Evolutionary conservation across 2,113 vertebrate genomes (phyloP), one percentile per base, ranked within the genome.

Genomic region (Sturnira hondurensis): DNA sequence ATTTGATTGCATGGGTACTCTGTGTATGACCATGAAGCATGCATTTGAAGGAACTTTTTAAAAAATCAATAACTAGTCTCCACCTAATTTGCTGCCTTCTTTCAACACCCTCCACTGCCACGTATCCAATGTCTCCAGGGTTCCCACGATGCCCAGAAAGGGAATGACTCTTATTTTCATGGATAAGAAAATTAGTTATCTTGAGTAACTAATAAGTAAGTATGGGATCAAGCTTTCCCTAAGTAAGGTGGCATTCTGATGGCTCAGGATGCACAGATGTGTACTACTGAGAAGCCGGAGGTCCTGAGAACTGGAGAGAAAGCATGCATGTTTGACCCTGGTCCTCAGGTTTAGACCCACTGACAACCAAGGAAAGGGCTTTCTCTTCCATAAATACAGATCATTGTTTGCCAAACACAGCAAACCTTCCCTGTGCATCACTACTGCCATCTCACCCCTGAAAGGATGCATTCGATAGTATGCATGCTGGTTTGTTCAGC

Each of bases 371-470:
- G 33, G 16, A 76, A 56, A 5, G 41, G 4, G 5, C 5, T 14
- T 33, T 9, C 20, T 68, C 41, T 58, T 47, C 63, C 28, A 38
- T 13, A 61, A 91, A 50, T 12, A 71, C 0, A 68, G 14, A 13
- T 54, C 52, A 8, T 47, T 43, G 36, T 56, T 50, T 38, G 26
- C 13, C 3, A 63, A 94, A n/a, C 12, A 61, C 45, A 85, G 22
- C 3, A 1, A 77, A 5, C 7, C 2, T 22, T 41, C 15, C 31
- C 8, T 3, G 0, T 2, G 12, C 1, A 41, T 10, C 36, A 41
- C 38, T 7, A 9, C 0, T 2, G 20, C 33, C 7, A 22, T 17
- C 45, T 41, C 5, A 24, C 2, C n/a, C 17, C 16, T 71, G n/a
- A 43, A 1, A 33, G n/a, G 43, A 41, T 56, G 13, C 20, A 43